phyloP scores from a whole-genome alignment of 1,140 invertebrate genomes.

The Lysiphlebus fabarum region DNA sequence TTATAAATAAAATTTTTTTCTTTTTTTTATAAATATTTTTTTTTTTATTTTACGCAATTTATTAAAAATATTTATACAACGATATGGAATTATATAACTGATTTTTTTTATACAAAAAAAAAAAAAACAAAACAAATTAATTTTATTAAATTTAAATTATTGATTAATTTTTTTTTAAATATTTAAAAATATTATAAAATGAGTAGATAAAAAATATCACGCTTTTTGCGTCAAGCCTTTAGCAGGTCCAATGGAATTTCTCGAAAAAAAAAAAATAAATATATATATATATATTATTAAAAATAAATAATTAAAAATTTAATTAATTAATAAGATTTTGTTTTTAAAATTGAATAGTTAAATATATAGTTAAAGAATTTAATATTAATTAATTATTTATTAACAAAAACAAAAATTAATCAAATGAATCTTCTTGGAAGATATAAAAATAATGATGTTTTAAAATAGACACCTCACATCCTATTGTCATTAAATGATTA shows the following conservation, averaged over 20 bases:
- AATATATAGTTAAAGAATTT: not conserved
- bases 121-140: not conserved
- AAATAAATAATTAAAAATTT: no score
- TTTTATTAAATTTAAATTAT: not conserved
- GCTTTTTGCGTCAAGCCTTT: slow-evolving; percentile 12
- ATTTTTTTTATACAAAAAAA: no score
- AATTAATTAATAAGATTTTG: not conserved
- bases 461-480: not conserved
- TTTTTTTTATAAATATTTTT: no score
- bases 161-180: slow-evolving; percentile 8
- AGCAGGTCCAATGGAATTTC: slow-evolving; percentile 16
- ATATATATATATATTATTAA: not conserved
- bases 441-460: slow-evolving; percentile 1
- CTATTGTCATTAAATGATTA: slow-evolving; percentile 5
- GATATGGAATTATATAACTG: no score
- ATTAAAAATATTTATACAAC: no score
- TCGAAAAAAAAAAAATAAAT: slow-evolving; percentile 2
- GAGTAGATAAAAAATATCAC: slow-evolving; percentile 6
- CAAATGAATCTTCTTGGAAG: not conserved
- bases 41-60: no score
- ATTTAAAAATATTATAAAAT: slow-evolving; percentile 8
- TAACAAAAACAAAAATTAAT: not conserved
- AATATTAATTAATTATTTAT: not conserved
- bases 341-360: not conserved
- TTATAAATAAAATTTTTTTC: no score